These are phyloP conservation scores for Ectropis grisescens DNA, from an alignment of 1,140 invertebrate species.

Conservation along the genomic window DNA sequence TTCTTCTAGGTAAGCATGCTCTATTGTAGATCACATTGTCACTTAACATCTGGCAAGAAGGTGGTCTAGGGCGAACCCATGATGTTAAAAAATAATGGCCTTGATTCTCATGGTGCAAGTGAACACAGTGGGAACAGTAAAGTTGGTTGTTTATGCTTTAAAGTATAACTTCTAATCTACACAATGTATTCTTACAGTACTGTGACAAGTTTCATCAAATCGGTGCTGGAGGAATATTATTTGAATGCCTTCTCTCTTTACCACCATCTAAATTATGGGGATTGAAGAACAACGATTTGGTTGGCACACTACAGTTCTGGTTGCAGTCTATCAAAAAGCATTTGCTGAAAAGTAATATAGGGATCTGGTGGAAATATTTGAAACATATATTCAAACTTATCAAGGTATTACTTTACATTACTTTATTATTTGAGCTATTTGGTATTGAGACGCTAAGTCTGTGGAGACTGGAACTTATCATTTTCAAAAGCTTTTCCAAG, in stretches of 20 bases:
- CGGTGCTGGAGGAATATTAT: conserved; percentile 27
- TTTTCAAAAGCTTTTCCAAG: too few species aligned
- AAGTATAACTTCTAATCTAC: neutral
- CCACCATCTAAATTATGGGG: conserved; percentile 40
- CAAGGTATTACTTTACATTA: conserved; percentile 17
- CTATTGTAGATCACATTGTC: too few species aligned
- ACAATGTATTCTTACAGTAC: conserved; percentile 39
- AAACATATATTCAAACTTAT: conserved; percentile 28
- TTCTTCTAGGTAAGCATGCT: too few species aligned
- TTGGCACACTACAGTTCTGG: conserved; percentile 36
- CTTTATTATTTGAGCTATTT: neutral
- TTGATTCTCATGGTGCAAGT: neutral
- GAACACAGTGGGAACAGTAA: neutral
- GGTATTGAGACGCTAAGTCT: too few species aligned
- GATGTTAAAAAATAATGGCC: neutral
- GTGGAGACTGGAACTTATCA: too few species aligned
- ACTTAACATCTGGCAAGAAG: too few species aligned
- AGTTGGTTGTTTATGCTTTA: conserved; percentile 1
- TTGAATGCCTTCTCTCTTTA: conserved; percentile 25
- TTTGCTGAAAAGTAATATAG: conserved; percentile 24
- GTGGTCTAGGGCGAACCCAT: too few species aligned
- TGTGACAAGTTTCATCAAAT: conserved; percentile 37
- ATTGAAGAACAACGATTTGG: conserved; percentile 33
- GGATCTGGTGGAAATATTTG: conserved; percentile 42
- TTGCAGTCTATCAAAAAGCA: conserved; percentile 33